Conservation (phyloP, 1,140 invertebrate species). For the Holotrichia oblita region DNA sequence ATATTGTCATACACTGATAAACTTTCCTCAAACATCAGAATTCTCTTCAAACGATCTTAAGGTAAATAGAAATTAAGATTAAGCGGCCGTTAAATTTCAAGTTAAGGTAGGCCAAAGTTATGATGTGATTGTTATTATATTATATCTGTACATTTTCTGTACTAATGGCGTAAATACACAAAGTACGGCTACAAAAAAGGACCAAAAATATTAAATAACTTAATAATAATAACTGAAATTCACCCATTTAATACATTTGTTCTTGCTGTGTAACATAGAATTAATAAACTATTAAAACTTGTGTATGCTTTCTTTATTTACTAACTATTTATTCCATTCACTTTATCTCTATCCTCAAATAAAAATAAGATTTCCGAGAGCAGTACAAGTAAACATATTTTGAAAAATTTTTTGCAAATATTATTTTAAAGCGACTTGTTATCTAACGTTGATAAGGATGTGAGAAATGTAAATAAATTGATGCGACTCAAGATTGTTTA, state of each 20-base stretch:
- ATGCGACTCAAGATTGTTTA: constrained; percentile 17
- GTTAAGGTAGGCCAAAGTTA: constrained; percentile 3
- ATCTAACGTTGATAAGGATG: constrained; percentile 6
- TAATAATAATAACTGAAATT: too few relatives aligned
- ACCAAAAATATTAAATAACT: too few relatives aligned
- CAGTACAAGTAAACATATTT: constrained; percentile 3
- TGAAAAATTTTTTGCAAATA: constrained; percentile 30
- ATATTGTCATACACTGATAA: constrained; percentile 32
- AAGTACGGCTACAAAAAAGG: too few relatives aligned
- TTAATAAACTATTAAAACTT: background rate
- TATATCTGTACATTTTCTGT: too few relatives aligned
- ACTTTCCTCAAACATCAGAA: constrained; percentile 20
- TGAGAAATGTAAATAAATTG: constrained; percentile 29
- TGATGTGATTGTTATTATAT: too few relatives aligned
- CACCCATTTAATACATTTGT: too few relatives aligned
- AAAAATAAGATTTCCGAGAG: background rate
- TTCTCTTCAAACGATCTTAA: constrained; percentile 27
- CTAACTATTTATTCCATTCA: background rate
- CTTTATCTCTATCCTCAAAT: background rate
- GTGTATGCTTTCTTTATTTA: background rate
- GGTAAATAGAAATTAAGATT: constrained; percentile 33
- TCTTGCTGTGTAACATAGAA: too few relatives aligned
- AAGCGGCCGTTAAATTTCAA: background rate
- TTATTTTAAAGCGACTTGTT: constrained; percentile 19
- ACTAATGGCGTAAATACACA: too few relatives aligned